A percentile compares a stretch with the other conserved stretches of the same genome.
Conservation (phyloP, 2,888 invertebrate genomes). For the Acholoe squamosa region DNA sequence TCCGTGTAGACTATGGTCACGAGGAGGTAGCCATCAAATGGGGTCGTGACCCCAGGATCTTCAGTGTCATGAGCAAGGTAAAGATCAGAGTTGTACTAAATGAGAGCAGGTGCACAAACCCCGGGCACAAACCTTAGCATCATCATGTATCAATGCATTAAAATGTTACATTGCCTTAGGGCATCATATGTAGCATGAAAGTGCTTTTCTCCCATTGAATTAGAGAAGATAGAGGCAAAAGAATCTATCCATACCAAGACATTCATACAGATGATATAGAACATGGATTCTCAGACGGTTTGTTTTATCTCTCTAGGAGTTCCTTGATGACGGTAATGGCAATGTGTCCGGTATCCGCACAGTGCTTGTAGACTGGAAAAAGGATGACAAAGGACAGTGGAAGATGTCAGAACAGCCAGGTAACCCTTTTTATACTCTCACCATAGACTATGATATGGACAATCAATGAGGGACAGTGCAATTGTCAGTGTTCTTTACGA, state of each 20-base stretch:
- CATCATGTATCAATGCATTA: no score
- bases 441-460: no score
- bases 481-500: no score
- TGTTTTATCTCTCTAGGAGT: conserved; percentile 86
- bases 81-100: background rate
- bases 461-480: no score
- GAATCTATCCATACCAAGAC: no score
- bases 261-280: no score
- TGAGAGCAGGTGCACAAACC: conserved; percentile 32
- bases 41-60: conserved; percentile 92
- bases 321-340: conserved; percentile 94
- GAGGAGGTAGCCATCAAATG: conserved; percentile 93
- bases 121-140: background rate
- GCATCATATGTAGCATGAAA: no score
- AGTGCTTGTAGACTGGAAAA: conserved; percentile 95
- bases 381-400: conserved; percentile 94
- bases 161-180: no score
- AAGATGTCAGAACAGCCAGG: conserved; percentile 94
- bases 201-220: no score
- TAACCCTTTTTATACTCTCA: conserved; percentile 9
- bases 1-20: conserved; percentile 98
- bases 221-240: no score
- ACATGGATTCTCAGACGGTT: background rate
- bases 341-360: conserved; percentile 95
- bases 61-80: conserved; percentile 94